These are phyloP conservation scores for Platysteira castanea DNA, from an alignment of 2,113 vertebrate species.

Conservation along the genomic window DNA sequence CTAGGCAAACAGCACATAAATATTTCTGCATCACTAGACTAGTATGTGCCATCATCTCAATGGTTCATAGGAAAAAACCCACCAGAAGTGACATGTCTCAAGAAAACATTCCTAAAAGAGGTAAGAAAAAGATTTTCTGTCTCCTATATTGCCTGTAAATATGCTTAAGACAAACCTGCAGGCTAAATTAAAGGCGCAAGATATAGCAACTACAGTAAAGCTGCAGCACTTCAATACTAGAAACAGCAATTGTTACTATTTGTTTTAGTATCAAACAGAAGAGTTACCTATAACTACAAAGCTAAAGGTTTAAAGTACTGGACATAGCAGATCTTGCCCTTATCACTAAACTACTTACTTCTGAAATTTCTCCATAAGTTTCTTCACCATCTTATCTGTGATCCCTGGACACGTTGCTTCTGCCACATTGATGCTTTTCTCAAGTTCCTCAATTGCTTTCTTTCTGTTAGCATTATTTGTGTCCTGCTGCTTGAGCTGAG, in stretches of 20 bases:
- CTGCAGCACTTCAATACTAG: neutral
- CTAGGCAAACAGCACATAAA: neutral
- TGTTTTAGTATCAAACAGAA: neutral
- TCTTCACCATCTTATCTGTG: constrained; percentile 95
- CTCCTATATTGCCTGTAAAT: neutral
- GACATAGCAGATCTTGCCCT: neutral
- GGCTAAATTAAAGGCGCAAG: neutral
- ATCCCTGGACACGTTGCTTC: constrained; percentile 91
- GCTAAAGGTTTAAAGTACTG: neutral
- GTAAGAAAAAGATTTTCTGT: neutral
- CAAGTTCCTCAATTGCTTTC: constrained; percentile 89
- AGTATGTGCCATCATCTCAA: neutral
- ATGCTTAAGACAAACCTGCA: neutral
- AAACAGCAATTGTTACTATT: neutral
- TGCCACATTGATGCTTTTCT: constrained; percentile 88
- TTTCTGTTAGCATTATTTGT: constrained; percentile 82
- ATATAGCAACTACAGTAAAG: neutral
- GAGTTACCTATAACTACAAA: neutral
- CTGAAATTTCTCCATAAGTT: constrained; percentile 91
- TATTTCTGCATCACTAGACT: neutral
- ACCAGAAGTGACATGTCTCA: neutral
- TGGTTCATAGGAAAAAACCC: neutral
- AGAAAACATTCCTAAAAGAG: neutral
- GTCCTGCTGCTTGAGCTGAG: constrained; percentile 91
- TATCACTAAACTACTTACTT: constrained; percentile 71